Evolutionary conservation across 1,140 invertebrate species (phyloP).

Genomic region (Tribolium madens): DNA sequence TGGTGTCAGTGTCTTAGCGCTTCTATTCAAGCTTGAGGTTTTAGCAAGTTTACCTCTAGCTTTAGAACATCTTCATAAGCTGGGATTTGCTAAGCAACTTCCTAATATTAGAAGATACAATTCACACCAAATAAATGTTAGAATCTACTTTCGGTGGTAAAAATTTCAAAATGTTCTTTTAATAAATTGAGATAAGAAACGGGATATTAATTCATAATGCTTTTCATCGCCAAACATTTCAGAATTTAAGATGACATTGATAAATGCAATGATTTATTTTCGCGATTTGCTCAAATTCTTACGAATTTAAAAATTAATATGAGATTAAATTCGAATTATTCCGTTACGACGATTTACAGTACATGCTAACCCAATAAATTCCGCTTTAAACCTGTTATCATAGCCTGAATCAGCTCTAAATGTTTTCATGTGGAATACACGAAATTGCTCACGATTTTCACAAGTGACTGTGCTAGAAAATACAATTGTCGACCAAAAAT

Average conservation of each 20-base stretch:
- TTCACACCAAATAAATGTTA: not conserved
- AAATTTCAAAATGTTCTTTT: not conserved
- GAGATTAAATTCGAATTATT: conserved; percentile 1
- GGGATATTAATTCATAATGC: conserved; percentile 7
- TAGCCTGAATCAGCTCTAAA: not conserved
- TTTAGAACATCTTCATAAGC: not conserved
- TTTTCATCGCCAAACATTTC: conserved; percentile 17
- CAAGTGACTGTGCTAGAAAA: not conserved
- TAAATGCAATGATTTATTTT: conserved; percentile 27
- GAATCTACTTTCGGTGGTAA: not conserved
- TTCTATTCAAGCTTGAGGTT: not conserved
- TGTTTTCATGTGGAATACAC: not conserved
- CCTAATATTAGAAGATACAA: no score
- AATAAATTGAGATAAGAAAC: not conserved
- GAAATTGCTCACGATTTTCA: not conserved
- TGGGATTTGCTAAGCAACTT: no score
- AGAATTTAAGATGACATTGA: conserved; percentile 16
- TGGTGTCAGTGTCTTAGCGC: not conserved
- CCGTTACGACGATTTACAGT: not conserved
- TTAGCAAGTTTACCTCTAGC: not conserved
- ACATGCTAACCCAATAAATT: conserved; percentile 10
- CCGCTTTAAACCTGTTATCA: not conserved
- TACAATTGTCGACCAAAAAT: no score
- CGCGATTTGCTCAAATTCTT: not conserved
- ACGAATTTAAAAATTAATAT: not conserved